Evolutionary conservation across 2,113 vertebrate genomes (phyloP), one percentile per base, ranked within the genome.

Genomic region (Halcyon senegalensis): DNA sequence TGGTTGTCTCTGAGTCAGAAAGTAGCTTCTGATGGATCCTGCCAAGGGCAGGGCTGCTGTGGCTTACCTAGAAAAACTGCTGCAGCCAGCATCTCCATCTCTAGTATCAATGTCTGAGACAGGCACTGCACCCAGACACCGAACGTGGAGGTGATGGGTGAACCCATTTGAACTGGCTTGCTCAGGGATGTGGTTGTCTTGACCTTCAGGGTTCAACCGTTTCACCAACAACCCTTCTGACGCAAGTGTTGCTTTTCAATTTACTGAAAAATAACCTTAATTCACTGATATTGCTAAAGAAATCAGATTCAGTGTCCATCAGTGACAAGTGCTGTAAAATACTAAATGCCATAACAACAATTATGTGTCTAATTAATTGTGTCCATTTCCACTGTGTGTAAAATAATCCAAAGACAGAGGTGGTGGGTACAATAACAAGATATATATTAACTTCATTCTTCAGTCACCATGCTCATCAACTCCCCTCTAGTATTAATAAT

Each of bases 1-100:
- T 88, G 94, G 87, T 89, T 92, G 59, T n/a, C 80, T 77, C 73
- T 74, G 70, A 73, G 92, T 44, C 68, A 39, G 41, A 85, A 91
- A 85, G 62, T 35, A 75, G 24, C 58, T 84, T 63, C 78, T 89
- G 78, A 17, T 56, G 85, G 67, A 28, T 69, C 87, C 53, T 77
- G 50, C 44, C 75, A 83, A 84, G n/a, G 41, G 6, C 11, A 7
- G 41, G 58, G n/a, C 16, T 90, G 39, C 81, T 64, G 87, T 60
- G 87, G 64, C 12, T 92, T 81, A 66, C n/a, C 28, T 67, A 75
- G 44, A 56, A 69, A 66, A 79, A 2, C 20, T 82, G 33, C 76
- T 89, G 62, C 48, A 91, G 41, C 10, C 51, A 68, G 44, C 51
- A 46, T 46, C 46, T 46, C 46, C 46, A 46, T 46, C 46, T 46